Evolutionary conservation across 2,113 vertebrate genomes (phyloP).

Genomic region (Clarias magur): DNA sequence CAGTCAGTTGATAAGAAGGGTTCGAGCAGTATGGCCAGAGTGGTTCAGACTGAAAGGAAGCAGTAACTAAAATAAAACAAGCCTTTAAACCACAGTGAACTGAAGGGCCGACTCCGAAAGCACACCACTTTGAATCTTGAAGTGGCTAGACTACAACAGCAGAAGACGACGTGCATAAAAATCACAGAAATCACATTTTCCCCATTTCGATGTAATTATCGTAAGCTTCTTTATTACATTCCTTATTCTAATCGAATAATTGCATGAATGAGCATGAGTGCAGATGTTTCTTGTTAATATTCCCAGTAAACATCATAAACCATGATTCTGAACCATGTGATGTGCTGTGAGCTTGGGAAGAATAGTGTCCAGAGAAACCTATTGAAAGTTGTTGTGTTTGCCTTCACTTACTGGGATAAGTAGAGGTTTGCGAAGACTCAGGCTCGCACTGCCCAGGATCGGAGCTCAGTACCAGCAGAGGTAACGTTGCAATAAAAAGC

Average conservation of each 20-base stretch:
- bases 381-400: not conserved
- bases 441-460: not conserved
- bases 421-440: not conserved
- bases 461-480: slow-evolving; percentile 23
- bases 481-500: slow-evolving; percentile 4
- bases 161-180: not conserved
- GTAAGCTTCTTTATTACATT: not conserved
- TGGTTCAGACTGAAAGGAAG: not conserved
- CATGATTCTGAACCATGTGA: not conserved
- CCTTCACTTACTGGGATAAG: slow-evolving; percentile 7
- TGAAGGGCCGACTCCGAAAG: not conserved
- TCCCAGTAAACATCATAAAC: not conserved
- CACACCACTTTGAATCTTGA: not conserved
- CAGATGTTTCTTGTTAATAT: not conserved
- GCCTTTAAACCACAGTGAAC: not conserved
- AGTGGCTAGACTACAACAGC: not conserved
- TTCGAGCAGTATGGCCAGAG: not conserved
- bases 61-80: not conserved
- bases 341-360: not conserved
- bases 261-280: not conserved
- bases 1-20: not conserved
- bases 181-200: not conserved
- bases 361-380: not conserved
- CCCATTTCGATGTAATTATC: not conserved
- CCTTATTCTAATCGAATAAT: not conserved